phyloP scores from a whole-genome alignment of 2,888 invertebrate species.

The Agrotis clavis region DNA sequence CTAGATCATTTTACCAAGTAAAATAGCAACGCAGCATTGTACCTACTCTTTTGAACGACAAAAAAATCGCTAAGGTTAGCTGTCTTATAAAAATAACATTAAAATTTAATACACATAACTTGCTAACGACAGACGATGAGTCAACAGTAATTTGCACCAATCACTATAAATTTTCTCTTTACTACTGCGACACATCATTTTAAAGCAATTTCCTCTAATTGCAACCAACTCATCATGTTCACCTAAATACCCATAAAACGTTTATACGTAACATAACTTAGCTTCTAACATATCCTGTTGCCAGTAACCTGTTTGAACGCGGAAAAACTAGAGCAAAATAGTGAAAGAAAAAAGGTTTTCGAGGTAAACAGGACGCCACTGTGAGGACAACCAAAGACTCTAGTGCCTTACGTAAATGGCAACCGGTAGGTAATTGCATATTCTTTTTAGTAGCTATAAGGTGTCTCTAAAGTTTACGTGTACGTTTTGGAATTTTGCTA shows the following conservation, averaged over 20 bases:
- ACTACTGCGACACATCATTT: constrained; percentile 29
- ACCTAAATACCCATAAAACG: constrained; percentile 58
- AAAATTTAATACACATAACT: not conserved
- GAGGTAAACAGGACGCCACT: constrained; percentile 83
- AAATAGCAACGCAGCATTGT: not conserved
- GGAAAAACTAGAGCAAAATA: constrained; percentile 74
- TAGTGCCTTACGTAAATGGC: constrained; percentile 72
- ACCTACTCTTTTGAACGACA: not conserved
- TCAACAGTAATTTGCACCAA: constrained; percentile 3
- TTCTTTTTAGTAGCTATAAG: constrained; percentile 45
- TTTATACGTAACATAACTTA: constrained; percentile 41
- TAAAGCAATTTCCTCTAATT: constrained; percentile 50
- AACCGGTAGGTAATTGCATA: constrained; percentile 63
- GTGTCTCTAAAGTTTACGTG: constrained; percentile 44
- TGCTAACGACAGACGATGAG: not conserved
- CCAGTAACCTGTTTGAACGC: constrained; percentile 71
- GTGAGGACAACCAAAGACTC: constrained; percentile 76
- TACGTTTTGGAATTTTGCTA: constrained; percentile 24
- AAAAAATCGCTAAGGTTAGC: too few species aligned
- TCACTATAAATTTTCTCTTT: constrained; percentile 23
- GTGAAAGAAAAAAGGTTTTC: constrained; percentile 79
- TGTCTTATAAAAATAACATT: not conserved
- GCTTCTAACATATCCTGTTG: constrained; percentile 68
- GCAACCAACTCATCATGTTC: constrained; percentile 45
- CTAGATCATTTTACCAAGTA: not conserved